These are phyloP conservation scores for Ranitomeya variabilis DNA, from an alignment of 2,113 vertebrate genomes.

Conservation along the genomic window DNA sequence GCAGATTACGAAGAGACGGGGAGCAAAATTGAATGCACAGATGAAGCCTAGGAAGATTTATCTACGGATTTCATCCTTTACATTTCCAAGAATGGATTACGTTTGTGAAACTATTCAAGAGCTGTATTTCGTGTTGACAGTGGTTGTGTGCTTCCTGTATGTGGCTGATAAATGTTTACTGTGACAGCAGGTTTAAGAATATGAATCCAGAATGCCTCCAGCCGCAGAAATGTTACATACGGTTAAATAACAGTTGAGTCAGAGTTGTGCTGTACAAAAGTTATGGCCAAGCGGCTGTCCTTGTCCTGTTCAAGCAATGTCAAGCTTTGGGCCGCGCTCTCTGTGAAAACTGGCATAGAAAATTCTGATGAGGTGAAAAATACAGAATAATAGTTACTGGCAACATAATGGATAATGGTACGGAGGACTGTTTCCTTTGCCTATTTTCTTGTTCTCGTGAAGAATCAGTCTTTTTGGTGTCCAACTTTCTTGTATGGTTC, in stretches of 20 bases:
- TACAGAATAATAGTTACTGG: neutral
- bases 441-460: neutral
- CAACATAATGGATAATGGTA: neutral
- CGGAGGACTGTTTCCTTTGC: neutral
- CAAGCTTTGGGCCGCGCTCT: neutral
- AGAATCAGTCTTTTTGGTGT: neutral
- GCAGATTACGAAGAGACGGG: no score
- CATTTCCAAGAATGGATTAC: no score
- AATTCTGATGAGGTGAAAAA: constrained; percentile 38
- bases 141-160: no score
- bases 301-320: neutral
- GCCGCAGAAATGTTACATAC: neutral
- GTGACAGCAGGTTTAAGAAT: no score
- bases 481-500: neutral
- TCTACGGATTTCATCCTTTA: no score
- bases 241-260: neutral
- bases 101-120: no score
- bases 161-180: no score
- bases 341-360: constrained; percentile 29
- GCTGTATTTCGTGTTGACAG: no score
- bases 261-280: neutral
- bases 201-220: neutral
- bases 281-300: neutral
- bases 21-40: no score
- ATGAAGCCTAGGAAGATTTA: no score